Base-by-base conservation (phyloP, 1,140 invertebrate species). In the Galendromus occidentalis region DNA sequence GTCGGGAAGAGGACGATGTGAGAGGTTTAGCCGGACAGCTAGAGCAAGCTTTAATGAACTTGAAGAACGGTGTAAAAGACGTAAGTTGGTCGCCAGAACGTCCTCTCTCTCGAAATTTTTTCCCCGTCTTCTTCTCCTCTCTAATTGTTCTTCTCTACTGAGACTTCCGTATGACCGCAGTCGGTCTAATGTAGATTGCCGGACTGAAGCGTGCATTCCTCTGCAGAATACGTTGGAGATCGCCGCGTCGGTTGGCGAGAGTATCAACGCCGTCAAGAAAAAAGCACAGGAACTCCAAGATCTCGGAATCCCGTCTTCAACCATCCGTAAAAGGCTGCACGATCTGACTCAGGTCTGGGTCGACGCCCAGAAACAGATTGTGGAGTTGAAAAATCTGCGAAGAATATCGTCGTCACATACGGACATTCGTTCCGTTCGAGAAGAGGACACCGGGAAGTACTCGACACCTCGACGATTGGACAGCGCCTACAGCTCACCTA, bases 401-500 rank as follows among this genome's bases (percentile, higher is more conserved):
- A 17, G 51, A 17, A 59, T 59, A 17, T 59, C 51, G 14, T 29
- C 25, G 14, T 59, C 51, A 17, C 51, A 59, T 22, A 14, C 12
- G 17, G 51, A 59, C 25, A 33, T 59, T 1, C 22, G 33, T 59
- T 12, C 51, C 25, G 14, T 33, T 25, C 51, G 51, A 4, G 51
- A 59, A 33, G 51, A 59, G 6, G 51, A 59, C 17, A 22, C 51
- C 14, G 51, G 51, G 25, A 59, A 59, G 20, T 59, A 59, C 20
- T 59, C 51, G 20, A 59, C 51, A 1, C 51, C 51, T 25, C 51
- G 33, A 4, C 14, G 51, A 33, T 33, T 59, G 2, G 51, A 59
- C 33, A 59, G 51, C 51, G 51, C 51, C 22, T 59, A 59, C 22
- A 59, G 51, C 25, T 59, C 51, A 12, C 51, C 51, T 59, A 59